A percentile compares a stretch with the other conserved stretches of the same genome.
Evolutionary conservation across 1,140 invertebrate genomes (phyloP).

Genomic region (Ips typographus): DNA sequence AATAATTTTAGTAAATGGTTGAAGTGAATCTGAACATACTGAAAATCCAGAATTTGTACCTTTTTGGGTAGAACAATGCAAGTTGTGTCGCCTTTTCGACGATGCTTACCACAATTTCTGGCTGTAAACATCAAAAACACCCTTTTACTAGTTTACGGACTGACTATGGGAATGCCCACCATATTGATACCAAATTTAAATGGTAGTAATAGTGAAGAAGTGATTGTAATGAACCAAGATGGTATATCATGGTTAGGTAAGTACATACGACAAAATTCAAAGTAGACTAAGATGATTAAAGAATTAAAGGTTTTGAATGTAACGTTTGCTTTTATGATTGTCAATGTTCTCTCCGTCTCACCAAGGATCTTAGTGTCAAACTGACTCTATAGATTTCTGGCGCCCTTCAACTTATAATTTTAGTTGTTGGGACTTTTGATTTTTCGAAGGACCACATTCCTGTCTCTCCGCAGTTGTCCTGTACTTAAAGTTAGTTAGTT

Average conservation of each 20-base stretch:
- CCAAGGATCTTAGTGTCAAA: not conserved
- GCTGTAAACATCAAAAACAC: conserved; percentile 67
- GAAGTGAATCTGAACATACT: no score
- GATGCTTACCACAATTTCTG: conserved; percentile 56
- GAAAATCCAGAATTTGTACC: no score
- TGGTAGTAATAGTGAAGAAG: conserved; percentile 54
- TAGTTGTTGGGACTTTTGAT: no score
- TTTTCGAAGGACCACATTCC: no score
- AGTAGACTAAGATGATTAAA: not conserved
- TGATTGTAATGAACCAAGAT: conserved; percentile 60
- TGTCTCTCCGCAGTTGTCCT: no score
- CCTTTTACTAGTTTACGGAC: conserved; percentile 67
- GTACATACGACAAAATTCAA: conserved; percentile 3
- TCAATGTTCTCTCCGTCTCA: not conserved
- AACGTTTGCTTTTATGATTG: no score
- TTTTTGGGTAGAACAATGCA: not conserved
- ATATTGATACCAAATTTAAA: conserved; percentile 71
- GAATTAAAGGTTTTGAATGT: not conserved
- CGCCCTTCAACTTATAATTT: no score
- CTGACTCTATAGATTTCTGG: no score
- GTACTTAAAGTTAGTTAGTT: no score
- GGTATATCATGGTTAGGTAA: conserved; percentile 71
- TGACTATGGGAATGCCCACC: conserved; percentile 74
- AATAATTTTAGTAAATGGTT: no score
- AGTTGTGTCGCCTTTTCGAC: conserved; percentile 13